Percentiles rank a stretch among this genome's conserved stretches.
phyloP scores from a whole-genome alignment of 2,888 invertebrate species.

The Balanococcus diminutus region DNA sequence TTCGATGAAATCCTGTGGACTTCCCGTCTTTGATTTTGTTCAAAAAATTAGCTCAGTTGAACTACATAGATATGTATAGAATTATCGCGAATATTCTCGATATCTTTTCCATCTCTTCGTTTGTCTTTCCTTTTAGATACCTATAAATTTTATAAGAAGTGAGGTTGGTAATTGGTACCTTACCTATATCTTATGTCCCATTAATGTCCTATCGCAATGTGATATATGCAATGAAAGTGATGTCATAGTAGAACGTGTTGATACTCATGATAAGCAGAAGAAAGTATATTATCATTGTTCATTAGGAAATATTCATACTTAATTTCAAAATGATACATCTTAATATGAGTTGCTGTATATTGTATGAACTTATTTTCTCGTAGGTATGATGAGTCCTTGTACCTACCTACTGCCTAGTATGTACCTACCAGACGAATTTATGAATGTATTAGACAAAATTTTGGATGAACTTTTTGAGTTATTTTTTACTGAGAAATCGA shows the following conservation, averaged over 20 bases:
- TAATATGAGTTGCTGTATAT: neutral
- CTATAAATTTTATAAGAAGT: neutral
- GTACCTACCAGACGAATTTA: too few species aligned
- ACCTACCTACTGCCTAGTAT: too few species aligned
- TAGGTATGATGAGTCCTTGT: neutral
- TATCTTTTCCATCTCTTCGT: neutral
- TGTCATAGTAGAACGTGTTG: neutral
- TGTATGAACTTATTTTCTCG: too few species aligned
- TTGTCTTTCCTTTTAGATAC: neutral
- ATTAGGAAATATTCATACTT: neutral
- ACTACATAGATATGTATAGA: too few species aligned
- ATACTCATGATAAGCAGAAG: constrained; percentile 9
- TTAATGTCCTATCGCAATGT: neutral
- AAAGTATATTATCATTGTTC: constrained; percentile 8
- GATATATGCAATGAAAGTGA: neutral
- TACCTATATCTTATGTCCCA: neutral
- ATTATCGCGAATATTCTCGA: neutral
- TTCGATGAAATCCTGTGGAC: neutral
- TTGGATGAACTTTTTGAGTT: too few species aligned
- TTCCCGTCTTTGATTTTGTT: neutral
- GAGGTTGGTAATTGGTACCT: neutral
- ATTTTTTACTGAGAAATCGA: too few species aligned
- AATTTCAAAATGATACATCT: constrained; percentile 14
- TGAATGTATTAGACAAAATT: too few species aligned
- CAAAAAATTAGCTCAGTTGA: neutral